Percentiles rank a stretch among this genome's conserved stretches.
Conservation (phyloP, 2,888 invertebrate species). For the Brachyopa scutellaris region DNA sequence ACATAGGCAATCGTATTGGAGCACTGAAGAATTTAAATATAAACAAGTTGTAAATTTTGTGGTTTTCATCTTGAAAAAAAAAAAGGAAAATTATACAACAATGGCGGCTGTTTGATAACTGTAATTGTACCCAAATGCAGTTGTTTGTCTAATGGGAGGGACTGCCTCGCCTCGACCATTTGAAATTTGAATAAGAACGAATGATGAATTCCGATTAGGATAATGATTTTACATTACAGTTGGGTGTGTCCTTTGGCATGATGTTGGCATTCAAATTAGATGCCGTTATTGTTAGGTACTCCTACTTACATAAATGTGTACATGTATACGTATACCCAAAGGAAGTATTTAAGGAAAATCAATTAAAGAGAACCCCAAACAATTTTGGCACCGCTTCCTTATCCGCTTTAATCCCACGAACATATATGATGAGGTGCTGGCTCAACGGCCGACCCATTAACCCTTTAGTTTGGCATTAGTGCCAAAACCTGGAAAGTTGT, state of each 20-base stretch:
- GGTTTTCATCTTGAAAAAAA: constrained; percentile 35
- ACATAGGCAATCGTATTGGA: constrained; percentile 1
- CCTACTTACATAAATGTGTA: too few species aligned
- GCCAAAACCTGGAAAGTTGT: constrained; percentile 54
- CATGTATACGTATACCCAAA: neutral
- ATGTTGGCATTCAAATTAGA: constrained; percentile 53
- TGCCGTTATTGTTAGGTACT: constrained; percentile 11
- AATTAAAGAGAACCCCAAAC: constrained; percentile 50
- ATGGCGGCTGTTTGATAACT: constrained; percentile 51
- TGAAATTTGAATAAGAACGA: too few species aligned
- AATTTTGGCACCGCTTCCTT: constrained; percentile 56
- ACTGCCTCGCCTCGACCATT: neutral
- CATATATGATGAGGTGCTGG: constrained; percentile 59
- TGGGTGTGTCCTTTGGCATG: constrained; percentile 2
- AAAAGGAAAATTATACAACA: constrained; percentile 42
- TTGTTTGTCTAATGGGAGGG: constrained; percentile 48
- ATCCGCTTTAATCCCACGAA: constrained; percentile 39
- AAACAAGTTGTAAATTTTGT: constrained; percentile 71
- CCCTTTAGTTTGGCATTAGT: constrained; percentile 61
- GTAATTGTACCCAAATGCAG: constrained; percentile 64
- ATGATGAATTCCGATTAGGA: constrained; percentile 66
- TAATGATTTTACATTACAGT: constrained; percentile 40
- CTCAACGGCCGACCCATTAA: constrained; percentile 65
- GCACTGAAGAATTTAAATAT: constrained; percentile 60
- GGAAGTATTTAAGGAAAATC: constrained; percentile 53